phyloP scores from a whole-genome alignment of 2,113 vertebrate species.

The Xenopus borealis region DNA sequence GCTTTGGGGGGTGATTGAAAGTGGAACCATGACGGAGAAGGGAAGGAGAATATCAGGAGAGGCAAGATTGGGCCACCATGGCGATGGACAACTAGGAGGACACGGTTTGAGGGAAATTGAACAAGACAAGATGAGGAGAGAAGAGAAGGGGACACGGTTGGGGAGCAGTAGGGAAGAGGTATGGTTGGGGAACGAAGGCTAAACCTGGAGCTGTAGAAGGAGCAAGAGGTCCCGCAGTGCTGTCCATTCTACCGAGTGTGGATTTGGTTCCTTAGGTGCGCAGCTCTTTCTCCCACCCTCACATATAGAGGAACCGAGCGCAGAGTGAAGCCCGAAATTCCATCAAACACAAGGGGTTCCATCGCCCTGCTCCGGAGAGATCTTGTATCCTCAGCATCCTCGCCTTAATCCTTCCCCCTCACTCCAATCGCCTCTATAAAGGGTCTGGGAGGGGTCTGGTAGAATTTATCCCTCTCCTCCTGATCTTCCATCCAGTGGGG shows the following conservation, averaged over 20 bases:
- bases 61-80: too few species aligned
- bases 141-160: not conserved
- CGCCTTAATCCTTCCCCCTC: constrained; percentile 56
- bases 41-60: not conserved
- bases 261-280: not conserved
- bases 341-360: not conserved
- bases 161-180: not conserved
- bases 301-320: not conserved
- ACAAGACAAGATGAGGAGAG: not conserved
- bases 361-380: constrained; percentile 8
- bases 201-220: not conserved
- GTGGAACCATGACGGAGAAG: not conserved
- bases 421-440: constrained; percentile 62
- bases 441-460: constrained; percentile 70
- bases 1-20: not conserved
- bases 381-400: constrained; percentile 56
- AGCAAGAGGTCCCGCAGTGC: not conserved
- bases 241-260: not conserved
- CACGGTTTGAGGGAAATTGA: not conserved
- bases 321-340: not conserved
- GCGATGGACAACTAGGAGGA: not conserved
- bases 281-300: not conserved
- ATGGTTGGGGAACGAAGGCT: too few species aligned
- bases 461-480: constrained; percentile 78
- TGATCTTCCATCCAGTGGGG: constrained; percentile 79